Conservation (phyloP, 2,113 vertebrate genomes). For the Micromys minutus region DNA sequence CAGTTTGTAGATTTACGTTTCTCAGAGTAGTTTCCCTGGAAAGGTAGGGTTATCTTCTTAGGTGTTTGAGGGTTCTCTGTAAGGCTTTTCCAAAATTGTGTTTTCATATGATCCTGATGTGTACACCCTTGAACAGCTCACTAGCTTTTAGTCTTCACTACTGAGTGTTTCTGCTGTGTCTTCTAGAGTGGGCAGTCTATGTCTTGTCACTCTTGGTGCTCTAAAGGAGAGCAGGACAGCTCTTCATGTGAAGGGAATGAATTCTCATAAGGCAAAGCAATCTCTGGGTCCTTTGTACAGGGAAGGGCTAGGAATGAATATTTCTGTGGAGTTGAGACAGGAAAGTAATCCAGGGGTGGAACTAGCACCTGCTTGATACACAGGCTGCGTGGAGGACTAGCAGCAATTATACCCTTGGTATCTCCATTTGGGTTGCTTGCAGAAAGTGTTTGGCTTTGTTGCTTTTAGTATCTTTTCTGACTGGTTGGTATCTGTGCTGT, state of each 20-base stretch:
- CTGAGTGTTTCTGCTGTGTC: not conserved
- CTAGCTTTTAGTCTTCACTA: not conserved
- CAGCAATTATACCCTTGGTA: fast-evolving
- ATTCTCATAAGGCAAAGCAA: not conserved
- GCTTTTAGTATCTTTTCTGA: not conserved
- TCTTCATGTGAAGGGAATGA: not conserved
- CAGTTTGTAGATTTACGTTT: not conserved
- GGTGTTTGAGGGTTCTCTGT: not conserved
- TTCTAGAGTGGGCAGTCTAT: not conserved
- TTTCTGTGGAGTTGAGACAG: not conserved
- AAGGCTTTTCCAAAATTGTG: not conserved
- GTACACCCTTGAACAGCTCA: no score
- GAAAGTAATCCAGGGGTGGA: not conserved
- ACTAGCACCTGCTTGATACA: fast-evolving
- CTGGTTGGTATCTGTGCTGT: not conserved
- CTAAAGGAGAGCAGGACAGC: not conserved
- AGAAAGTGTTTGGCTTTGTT: not conserved
- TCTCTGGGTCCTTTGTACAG: not conserved
- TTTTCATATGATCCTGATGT: not conserved
- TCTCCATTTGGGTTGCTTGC: not conserved
- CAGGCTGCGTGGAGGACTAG: fast-evolving
- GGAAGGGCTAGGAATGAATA: not conserved
- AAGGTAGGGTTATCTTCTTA: not conserved
- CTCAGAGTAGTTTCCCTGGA: not conserved
- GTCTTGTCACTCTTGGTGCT: not conserved